Conservation (phyloP, 2,888 invertebrate genomes). For the Ganaspis brasiliensis region DNA sequence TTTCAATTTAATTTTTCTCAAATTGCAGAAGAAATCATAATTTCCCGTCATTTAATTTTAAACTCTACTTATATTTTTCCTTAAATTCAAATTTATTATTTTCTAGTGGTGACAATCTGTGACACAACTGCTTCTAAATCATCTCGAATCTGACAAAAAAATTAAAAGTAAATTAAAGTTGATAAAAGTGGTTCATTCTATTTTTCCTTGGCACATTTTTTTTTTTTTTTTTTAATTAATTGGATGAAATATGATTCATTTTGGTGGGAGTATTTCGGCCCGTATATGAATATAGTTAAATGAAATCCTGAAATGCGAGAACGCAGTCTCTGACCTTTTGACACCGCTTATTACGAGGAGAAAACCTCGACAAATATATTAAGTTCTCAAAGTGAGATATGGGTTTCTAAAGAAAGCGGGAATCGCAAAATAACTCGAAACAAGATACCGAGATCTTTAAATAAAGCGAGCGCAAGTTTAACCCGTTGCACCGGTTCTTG, state of each 20-base stretch:
- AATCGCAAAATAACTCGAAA: constrained; percentile 39
- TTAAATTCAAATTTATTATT: no score
- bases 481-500: constrained; percentile 31
- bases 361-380: constrained; percentile 30
- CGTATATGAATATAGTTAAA: not conserved
- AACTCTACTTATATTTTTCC: no score
- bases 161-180: no score
- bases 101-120: no score
- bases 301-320: constrained; percentile 28
- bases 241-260: not conserved
- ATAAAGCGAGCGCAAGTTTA: constrained; percentile 8
- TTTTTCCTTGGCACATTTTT: no score
- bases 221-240: no score
- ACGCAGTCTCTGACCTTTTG: constrained; percentile 32
- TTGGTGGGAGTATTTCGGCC: constrained; percentile 3
- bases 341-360: constrained; percentile 19
- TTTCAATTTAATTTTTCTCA: no score
- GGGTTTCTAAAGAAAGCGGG: constrained; percentile 37
- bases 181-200: no score
- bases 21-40: no score
- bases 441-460: constrained; percentile 20
- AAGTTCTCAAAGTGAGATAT: constrained; percentile 31
- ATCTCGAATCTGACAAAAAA: no score
- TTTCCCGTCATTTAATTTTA: no score
- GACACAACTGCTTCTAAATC: no score